Evolutionary conservation across 53 echinoderm and acorn worm species (phyloP).

Genomic region (Apostichopus leukothele): DNA sequence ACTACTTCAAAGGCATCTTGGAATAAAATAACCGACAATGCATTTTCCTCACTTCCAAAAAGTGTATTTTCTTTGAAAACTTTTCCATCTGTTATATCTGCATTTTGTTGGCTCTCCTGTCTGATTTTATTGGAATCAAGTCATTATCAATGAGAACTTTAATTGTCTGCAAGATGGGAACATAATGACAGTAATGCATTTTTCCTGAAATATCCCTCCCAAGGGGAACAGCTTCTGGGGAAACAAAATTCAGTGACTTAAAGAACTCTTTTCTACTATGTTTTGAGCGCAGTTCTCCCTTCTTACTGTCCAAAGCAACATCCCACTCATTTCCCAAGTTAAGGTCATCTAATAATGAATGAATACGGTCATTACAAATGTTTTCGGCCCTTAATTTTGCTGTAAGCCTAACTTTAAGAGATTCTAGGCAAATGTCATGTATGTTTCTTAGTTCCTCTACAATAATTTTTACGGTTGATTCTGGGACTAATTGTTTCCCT

Average conservation of each 20-base stretch:
- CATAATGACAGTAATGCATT: no score
- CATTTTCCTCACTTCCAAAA: background rate
- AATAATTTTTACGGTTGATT: conserved; percentile 3
- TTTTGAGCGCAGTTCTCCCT: background rate
- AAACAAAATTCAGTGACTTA: no score
- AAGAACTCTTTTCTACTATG: no score
- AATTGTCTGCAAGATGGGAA: no score
- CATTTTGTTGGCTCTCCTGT: no score
- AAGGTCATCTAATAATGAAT: background rate
- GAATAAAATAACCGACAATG: conserved; percentile 19
- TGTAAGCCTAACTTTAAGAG: background rate
- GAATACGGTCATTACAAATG: background rate
- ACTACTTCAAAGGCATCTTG: no score
- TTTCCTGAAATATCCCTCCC: no score
- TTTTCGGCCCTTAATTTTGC: conserved; percentile 4
- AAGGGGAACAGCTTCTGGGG: no score
- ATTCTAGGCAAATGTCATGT: background rate
- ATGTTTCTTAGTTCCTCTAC: background rate
- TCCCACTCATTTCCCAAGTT: conserved; percentile 5
- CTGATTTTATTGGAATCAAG: no score
- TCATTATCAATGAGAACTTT: no score
- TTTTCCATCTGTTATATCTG: conserved; percentile 54
- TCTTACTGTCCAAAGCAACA: background rate
- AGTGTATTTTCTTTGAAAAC: conserved; percentile 49
- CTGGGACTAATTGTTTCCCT: background rate